These are phyloP conservation scores for Poecilia latipinna DNA, from an alignment of 2,113 vertebrate species.

Conservation along the genomic window DNA sequence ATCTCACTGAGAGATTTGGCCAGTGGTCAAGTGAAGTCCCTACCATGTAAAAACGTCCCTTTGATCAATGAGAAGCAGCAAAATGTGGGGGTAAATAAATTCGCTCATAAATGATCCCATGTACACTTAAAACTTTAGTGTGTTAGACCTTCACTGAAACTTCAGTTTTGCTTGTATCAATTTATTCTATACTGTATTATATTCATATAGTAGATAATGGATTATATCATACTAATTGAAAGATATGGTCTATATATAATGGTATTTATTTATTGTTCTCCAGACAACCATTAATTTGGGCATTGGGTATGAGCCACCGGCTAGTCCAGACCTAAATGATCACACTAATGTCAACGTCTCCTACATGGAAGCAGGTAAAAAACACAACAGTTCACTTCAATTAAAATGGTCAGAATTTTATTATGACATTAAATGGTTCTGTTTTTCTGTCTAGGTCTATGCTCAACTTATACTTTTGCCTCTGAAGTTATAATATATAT, in stretches of 20 bases:
- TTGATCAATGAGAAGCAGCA: constrained; percentile 89
- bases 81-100: constrained; percentile 84
- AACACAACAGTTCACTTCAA: background rate
- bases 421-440: background rate
- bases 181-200: background rate
- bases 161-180: background rate
- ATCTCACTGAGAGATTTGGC: constrained; percentile 87
- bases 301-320: constrained; percentile 87
- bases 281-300: constrained; percentile 90
- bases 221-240: background rate
- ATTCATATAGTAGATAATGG: too few species aligned
- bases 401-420: background rate
- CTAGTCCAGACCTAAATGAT: constrained; percentile 78
- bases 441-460: too few species aligned
- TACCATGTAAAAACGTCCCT: constrained; percentile 86
- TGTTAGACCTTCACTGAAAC: background rate
- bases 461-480: too few species aligned
- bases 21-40: constrained; percentile 84
- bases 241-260: background rate
- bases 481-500: too few species aligned
- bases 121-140: background rate
- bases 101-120: background rate
- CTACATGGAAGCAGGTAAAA: constrained; percentile 80
- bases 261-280: constrained; percentile 9
- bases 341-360: constrained; percentile 68